phyloP scores from a whole-genome alignment of 2,113 vertebrate species.

The Coptodon bakossiorum region DNA sequence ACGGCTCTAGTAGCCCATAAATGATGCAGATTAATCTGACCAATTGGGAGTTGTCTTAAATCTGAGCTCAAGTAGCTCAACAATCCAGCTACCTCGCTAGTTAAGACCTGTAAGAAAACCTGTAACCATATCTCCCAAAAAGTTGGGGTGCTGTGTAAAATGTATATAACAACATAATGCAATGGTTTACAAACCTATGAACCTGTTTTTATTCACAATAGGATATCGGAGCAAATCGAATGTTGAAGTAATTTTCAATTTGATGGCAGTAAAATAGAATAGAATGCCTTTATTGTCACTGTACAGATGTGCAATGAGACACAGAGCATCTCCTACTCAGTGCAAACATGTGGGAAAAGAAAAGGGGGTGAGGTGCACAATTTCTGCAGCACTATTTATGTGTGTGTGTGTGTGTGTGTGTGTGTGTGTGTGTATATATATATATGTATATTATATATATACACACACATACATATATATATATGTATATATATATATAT shows the following conservation, averaged over 20 bases:
- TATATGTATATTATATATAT: not conserved
- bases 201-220: not conserved
- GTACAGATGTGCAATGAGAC: not conserved
- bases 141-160: not conserved
- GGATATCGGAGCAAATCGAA: not conserved
- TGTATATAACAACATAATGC: not conserved
- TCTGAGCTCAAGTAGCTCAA: not conserved
- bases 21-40: not conserved
- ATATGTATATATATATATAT: accelerated
- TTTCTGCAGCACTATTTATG: not conserved
- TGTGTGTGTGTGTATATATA: too few relatives aligned
- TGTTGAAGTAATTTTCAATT: not conserved
- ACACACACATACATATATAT: too few relatives aligned
- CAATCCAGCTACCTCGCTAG: not conserved
- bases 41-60: not conserved
- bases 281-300: not conserved
- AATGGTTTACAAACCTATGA: not conserved
- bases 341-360: not conserved
- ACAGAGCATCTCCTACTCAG: not conserved
- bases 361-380: not conserved
- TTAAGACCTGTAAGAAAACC: not conserved
- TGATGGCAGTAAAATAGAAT: not conserved
- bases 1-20: not conserved
- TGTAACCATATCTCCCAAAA: not conserved
- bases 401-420: too few relatives aligned